phyloP scores from a whole-genome alignment of 2,113 vertebrate genomes.

The Dicerorhinus sumatrensis region DNA sequence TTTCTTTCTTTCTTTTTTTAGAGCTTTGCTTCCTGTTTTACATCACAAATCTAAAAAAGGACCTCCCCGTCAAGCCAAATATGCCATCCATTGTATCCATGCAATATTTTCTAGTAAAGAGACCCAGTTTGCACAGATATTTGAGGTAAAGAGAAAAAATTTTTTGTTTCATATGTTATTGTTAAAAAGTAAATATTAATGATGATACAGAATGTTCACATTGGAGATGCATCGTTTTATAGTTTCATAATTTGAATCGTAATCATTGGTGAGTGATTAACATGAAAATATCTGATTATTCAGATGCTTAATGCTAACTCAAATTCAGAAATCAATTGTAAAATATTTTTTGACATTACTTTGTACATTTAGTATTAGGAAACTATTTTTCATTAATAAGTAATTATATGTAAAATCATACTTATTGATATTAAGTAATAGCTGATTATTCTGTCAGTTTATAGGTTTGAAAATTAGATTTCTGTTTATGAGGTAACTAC shows the following conservation, averaged over 20 bases:
- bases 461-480: conserved; percentile 6
- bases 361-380: conserved; percentile 11
- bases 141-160: conserved; percentile 91
- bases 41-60: conserved; percentile 99
- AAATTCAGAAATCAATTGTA: conserved; percentile 20
- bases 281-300: neutral
- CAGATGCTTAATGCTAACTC: neutral
- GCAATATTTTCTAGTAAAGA: conserved; percentile 99
- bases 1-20: conserved; percentile 80
- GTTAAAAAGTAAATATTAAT: conserved; percentile 11
- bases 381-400: conserved; percentile 18
- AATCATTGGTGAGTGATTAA: neutral
- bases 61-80: conserved; percentile 97
- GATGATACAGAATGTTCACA: neutral
- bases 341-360: conserved; percentile 19
- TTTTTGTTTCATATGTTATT: neutral
- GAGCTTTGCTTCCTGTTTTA: conserved; percentile 96
- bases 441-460: neutral
- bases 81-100: conserved; percentile 98
- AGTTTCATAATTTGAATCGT: conserved; percentile 43
- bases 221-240: conserved; percentile 29
- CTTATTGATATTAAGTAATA: neutral
- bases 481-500: neutral
- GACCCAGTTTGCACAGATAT: conserved; percentile 99
- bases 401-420: conserved; percentile 36